Evolutionary conservation across 2,113 vertebrate species (phyloP).

Genomic region (Struthidea cinerea): DNA sequence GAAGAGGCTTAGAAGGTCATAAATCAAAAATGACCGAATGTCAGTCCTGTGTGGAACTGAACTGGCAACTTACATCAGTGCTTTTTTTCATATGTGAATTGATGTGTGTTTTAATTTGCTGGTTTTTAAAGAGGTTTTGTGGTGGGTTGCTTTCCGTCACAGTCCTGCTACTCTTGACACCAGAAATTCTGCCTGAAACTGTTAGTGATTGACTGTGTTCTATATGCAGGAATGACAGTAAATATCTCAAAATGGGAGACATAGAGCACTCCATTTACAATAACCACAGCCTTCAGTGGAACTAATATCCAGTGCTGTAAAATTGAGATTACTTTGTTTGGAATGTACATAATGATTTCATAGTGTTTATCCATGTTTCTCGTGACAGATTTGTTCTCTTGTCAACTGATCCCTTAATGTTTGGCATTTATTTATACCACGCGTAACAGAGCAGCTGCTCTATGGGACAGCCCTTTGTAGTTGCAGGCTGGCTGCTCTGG

Average conservation of each 20-base stretch:
- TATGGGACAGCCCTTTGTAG: not conserved
- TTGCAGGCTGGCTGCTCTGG: not conserved
- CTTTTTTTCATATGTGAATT: not conserved
- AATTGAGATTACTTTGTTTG: not conserved
- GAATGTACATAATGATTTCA: not conserved
- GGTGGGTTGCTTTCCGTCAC: not conserved
- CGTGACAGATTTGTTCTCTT: slow-evolving; percentile 15
- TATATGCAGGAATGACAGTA: not conserved
- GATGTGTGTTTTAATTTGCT: not conserved
- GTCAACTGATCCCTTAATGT: not conserved
- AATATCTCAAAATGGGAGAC: not conserved
- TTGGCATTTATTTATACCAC: slow-evolving; percentile 9
- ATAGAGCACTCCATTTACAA: not conserved
- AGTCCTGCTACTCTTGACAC: not conserved
- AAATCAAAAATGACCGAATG: not conserved
- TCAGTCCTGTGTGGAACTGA: not conserved
- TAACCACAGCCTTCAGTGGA: not conserved
- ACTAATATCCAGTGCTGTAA: not conserved
- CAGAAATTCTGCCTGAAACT: not conserved
- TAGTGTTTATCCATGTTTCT: slow-evolving; percentile 26
- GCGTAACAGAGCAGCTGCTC: not conserved
- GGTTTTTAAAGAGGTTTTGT: not conserved
- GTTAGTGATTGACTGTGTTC: not conserved
- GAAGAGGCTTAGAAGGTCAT: not conserved
- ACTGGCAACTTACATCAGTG: not conserved